Evolutionary conservation across 1,140 invertebrate genomes (phyloP), one percentile per base, ranked within the genome.

Genomic region (Watersipora subatra): DNA sequence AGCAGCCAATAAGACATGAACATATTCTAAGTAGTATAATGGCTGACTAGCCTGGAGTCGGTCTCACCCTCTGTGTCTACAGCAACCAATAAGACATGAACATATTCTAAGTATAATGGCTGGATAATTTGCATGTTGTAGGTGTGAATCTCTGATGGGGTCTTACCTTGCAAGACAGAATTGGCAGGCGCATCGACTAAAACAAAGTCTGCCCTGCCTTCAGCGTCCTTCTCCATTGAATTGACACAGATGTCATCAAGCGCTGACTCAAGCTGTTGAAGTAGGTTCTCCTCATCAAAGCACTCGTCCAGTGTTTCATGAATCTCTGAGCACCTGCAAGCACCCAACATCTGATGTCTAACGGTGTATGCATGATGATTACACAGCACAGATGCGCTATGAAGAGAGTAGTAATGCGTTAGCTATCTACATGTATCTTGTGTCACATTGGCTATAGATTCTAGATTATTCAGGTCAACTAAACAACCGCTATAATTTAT

Each of bases 311-410:
- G 25, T 19, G 24, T 64, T 22, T 64, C 63, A 24, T 22, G 29
- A 17, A 57, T 3, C 29, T 20, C 64, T 25, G 61, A 58, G n/a
- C 26, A 61, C 15, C 56, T 28, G 46, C 28, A 25, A 15, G 29
- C 25, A 28, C 20, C 15, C 26, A 65, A 20, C 68, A 57, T 19
- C 64, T 28, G 29, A 65, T 67, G 68, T 34, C 63, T 59, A 17
- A 61, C 61, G 22, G 70, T 63, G 63, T 67, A 57, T 64, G n/a
- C n/a, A n/a, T n/a, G n/a, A n/a, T n/a, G n/a, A n/a, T n/a, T n/a
- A n/a, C n/a, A n/a, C n/a, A n/a, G n/a, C n/a, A n/a, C n/a, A n/a
- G n/a, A n/a, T n/a, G n/a, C n/a, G n/a, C n/a, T n/a, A n/a, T n/a
- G n/a, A n/a, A n/a, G n/a, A n/a, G n/a, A n/a, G n/a, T n/a, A n/a